These are phyloP conservation scores for Heterohyrax brucei DNA, from an alignment of 2,797 vertebrate species.

Conservation along the genomic window DNA sequence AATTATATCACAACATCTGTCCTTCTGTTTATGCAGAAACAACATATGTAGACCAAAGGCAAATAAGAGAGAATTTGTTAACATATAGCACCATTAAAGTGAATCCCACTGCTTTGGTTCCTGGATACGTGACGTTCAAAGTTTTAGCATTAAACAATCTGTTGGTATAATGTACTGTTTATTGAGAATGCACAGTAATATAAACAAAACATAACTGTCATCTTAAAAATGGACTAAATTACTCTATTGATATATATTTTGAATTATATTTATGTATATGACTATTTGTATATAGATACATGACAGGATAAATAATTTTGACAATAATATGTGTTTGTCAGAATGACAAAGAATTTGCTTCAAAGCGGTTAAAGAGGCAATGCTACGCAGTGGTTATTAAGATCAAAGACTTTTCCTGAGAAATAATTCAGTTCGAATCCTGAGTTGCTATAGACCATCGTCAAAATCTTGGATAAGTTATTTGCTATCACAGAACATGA, in stretches of 20 bases:
- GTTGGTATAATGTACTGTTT: slow-evolving; percentile 54
- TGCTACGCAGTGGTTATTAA: slow-evolving; percentile 28
- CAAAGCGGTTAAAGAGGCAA: not conserved
- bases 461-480: slow-evolving; percentile 54
- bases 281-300: not conserved
- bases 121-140: slow-evolving; percentile 36
- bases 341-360: slow-evolving; percentile 37
- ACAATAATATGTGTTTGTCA: slow-evolving; percentile 29
- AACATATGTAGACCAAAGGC: slow-evolving; percentile 52
- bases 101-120: slow-evolving; percentile 50
- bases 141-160: slow-evolving; percentile 64
- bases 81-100: slow-evolving; percentile 43
- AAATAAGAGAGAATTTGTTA: slow-evolving; percentile 61
- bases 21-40: slow-evolving; percentile 63
- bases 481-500: not conserved
- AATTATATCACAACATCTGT: slow-evolving; percentile 75
- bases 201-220: not conserved
- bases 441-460: not conserved
- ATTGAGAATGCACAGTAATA: not conserved
- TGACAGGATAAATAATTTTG: slow-evolving; percentile 5
- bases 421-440: slow-evolving; percentile 44
- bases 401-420: slow-evolving; percentile 41
- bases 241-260: not conserved
- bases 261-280: slow-evolving; percentile 33
- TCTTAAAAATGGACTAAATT: slow-evolving; percentile 46